Evolutionary conservation across 1,140 invertebrate genomes (phyloP).

Genomic region (Brachionus manjavacas): DNA sequence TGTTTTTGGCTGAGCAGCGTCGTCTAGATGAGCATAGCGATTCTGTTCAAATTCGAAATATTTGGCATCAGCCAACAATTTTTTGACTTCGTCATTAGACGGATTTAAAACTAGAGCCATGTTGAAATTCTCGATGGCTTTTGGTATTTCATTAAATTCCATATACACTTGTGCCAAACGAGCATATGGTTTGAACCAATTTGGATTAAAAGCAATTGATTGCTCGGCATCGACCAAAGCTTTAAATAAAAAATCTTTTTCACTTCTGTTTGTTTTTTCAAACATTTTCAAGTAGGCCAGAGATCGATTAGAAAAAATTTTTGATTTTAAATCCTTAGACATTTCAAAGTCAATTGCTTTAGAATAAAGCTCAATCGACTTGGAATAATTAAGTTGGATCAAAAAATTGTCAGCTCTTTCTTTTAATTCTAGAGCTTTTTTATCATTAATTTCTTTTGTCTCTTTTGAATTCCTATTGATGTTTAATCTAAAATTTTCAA

Average conservation of each 20-base stretch:
- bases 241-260: background rate
- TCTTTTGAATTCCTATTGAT: too few species aligned
- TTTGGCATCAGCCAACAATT: background rate
- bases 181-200: constrained; percentile 5
- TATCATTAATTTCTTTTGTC: too few species aligned
- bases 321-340: background rate
- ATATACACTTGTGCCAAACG: background rate
- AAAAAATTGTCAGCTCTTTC: background rate
- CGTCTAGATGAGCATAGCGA: background rate
- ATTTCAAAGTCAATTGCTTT: background rate
- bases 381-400: background rate
- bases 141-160: background rate
- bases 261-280: background rate
- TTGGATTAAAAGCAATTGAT: background rate
- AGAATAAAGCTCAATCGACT: background rate
- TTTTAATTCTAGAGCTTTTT: background rate
- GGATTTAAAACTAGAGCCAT: background rate
- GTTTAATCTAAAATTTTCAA: background rate
- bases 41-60: background rate
- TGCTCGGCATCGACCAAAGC: constrained; percentile 5
- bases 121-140: background rate
- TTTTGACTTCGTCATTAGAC: background rate
- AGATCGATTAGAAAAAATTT: background rate
- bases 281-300: background rate
- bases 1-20: background rate